A percentile compares a stretch with the other conserved stretches of the same genome.
These are phyloP conservation scores for Apodemia mormo DNA, from an alignment of 2,888 invertebrate genomes.

Conservation along the genomic window DNA sequence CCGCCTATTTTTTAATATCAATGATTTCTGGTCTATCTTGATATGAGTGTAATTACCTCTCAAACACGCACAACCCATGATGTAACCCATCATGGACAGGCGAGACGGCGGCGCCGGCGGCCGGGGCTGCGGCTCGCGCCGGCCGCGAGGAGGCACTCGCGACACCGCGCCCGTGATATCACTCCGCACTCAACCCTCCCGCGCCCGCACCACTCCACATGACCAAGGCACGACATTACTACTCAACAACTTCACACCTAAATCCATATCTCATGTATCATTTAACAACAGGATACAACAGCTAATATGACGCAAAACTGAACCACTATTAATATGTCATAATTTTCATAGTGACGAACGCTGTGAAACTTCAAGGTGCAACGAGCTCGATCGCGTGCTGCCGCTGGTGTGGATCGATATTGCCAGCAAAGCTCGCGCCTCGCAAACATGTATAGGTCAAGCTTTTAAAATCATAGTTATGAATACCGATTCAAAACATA, in stretches of 20 bases:
- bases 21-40: background rate
- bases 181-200: slow-evolving; percentile 56
- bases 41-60: slow-evolving; percentile 82
- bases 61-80: slow-evolving; percentile 96
- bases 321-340: slow-evolving; percentile 7
- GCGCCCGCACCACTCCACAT: slow-evolving; percentile 49
- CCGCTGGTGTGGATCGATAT: slow-evolving; percentile 66
- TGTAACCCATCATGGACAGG: slow-evolving; percentile 93
- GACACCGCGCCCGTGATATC: slow-evolving; percentile 48
- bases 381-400: slow-evolving; percentile 71
- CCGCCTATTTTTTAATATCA: background rate
- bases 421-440: slow-evolving; percentile 69
- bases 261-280: slow-evolving; percentile 22
- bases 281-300: slow-evolving; percentile 9
- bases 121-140: slow-evolving; percentile 65
- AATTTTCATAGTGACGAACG: slow-evolving; percentile 24
- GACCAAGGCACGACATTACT: slow-evolving; percentile 36
- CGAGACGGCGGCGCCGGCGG: slow-evolving; percentile 62
- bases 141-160: slow-evolving; percentile 70
- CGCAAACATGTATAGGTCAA: slow-evolving; percentile 49
- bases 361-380: slow-evolving; percentile 54
- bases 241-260: slow-evolving; percentile 24
- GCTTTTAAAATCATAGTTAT: slow-evolving; percentile 4
- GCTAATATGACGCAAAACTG: background rate
- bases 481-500: slow-evolving; percentile 26